These are phyloP conservation scores for Drosophila meridionalis DNA, from an alignment of 2,888 invertebrate species.

Conservation along the genomic window DNA sequence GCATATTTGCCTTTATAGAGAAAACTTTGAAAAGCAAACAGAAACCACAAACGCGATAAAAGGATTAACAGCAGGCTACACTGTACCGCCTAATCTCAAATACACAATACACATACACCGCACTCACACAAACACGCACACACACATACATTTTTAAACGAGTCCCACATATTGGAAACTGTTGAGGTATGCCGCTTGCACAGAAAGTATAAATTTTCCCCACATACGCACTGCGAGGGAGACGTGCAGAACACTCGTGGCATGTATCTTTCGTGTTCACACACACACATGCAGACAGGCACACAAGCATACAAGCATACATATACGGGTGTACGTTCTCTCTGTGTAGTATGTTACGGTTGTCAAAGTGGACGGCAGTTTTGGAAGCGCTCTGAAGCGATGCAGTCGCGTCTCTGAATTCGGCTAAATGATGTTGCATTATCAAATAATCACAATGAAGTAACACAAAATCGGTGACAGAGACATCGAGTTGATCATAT, in stretches of 20 bases:
- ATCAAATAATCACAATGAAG: neutral
- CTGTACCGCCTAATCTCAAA: slow-evolving; percentile 32
- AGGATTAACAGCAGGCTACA: slow-evolving; percentile 44
- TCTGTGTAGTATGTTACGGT: slow-evolving; percentile 40
- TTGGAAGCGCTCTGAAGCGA: slow-evolving; percentile 66
- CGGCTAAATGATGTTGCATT: slow-evolving; percentile 17
- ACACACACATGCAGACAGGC: neutral
- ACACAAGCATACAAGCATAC: slow-evolving; percentile 3
- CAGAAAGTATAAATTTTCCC: slow-evolving; percentile 48
- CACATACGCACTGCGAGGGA: slow-evolving; percentile 23
- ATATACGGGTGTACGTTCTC: slow-evolving; percentile 18
- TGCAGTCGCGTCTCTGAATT: slow-evolving; percentile 61
- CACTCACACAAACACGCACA: neutral
- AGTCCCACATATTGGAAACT: slow-evolving; percentile 55
- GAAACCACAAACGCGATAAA: slow-evolving; percentile 38
- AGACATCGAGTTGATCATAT: slow-evolving; percentile 47
- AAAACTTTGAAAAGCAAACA: slow-evolving; percentile 44
- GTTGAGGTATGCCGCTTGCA: slow-evolving; percentile 40
- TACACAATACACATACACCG: slow-evolving; percentile 9
- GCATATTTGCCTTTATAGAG: slow-evolving; percentile 36
- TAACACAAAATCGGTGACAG: slow-evolving; percentile 27
- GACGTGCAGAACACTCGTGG: slow-evolving; percentile 40
- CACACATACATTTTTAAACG: slow-evolving; percentile 17
- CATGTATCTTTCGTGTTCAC: slow-evolving; percentile 54
- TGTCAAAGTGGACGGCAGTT: slow-evolving; percentile 64